Evolutionary conservation across 53 echinoderm and acorn worm species (phyloP), one percentile per base, ranked within the genome.

Genomic region (Holothuria leucospilota): DNA sequence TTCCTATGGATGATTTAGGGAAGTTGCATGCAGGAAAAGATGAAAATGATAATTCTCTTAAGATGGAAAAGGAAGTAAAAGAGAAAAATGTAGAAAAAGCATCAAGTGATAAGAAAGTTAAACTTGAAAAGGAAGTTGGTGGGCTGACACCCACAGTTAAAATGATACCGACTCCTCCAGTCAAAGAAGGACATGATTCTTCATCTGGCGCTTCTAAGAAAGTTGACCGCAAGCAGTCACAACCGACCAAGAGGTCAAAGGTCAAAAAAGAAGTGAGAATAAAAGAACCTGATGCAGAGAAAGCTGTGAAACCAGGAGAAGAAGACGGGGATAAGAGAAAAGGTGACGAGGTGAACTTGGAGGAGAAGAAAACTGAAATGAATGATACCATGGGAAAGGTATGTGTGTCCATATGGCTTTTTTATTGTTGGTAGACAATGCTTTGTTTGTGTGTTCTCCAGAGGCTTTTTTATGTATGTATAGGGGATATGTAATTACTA

Each of bases 231-330:
- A 62, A 38, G 62, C 53, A 60, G 60, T 28, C 52, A 38, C 29
- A 65, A 20, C 46, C 29, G 15, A 46, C 46, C 56, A 63, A 60
- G 62, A 61, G 15, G 15, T 90, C 93, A 27, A 92, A 92, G 85
- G 86, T 88, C 38, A 96, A 96, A 90, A 96, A 96, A 42, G 93
- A 94, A 84, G 96, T 96, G 52, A 83, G 91, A 78, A 94, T 96
- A 34, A 87, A 91, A 40, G 94, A 96, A 52, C 92, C 94, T 8
- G 27, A 85, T 20, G 64, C 51, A 52, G 49, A 23, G 29, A 71
- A 85, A 21, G 27, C 29, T 56, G 69, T 68, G 8, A 85, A 85
- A 52, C 85, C 85, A 24, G 86, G 73, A 24, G 74, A 59, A 39
- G 62, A n/a, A 28, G 59, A 58, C 39, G 52, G 24, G 12, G 75